phyloP scores from a whole-genome alignment of 2,113 vertebrate genomes.

The Pavo muticus region DNA sequence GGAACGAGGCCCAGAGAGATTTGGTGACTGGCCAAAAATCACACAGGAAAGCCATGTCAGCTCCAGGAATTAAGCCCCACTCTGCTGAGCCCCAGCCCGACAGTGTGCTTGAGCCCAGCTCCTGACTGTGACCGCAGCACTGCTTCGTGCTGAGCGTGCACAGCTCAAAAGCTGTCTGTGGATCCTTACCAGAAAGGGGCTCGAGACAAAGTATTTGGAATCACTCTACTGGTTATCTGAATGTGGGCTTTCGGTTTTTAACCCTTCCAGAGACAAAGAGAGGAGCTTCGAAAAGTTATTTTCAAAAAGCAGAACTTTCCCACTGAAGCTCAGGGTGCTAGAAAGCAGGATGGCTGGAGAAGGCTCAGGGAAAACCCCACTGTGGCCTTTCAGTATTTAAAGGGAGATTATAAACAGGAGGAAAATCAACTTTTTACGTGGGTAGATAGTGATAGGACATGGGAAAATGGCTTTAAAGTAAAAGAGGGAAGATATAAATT shows the following conservation, averaged over 20 bases:
- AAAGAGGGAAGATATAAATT: too few species aligned
- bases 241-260: not conserved
- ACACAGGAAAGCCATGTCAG: conserved; percentile 69
- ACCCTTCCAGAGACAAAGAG: not conserved
- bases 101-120: conserved; percentile 1
- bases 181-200: conserved; percentile 38
- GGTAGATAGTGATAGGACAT: too few species aligned
- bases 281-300: not conserved
- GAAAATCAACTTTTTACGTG: too few species aligned
- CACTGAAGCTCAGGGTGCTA: not conserved
- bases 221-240: not conserved
- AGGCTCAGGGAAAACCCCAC: too few species aligned
- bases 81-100: not conserved
- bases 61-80: conserved; percentile 47
- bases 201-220: conserved; percentile 12
- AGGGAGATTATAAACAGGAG: too few species aligned
- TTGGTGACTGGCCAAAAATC: conserved; percentile 63
- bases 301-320: not conserved
- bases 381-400: too few species aligned
- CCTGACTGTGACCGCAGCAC: not conserved
- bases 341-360: not conserved
- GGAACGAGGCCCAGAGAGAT: conserved; percentile 47
- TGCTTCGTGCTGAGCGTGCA: not conserved
- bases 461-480: not conserved
- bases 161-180: not conserved